These are phyloP conservation scores for Cyphomyrmex costatus DNA, from an alignment of 1,140 invertebrate genomes.

Conservation along the genomic window DNA sequence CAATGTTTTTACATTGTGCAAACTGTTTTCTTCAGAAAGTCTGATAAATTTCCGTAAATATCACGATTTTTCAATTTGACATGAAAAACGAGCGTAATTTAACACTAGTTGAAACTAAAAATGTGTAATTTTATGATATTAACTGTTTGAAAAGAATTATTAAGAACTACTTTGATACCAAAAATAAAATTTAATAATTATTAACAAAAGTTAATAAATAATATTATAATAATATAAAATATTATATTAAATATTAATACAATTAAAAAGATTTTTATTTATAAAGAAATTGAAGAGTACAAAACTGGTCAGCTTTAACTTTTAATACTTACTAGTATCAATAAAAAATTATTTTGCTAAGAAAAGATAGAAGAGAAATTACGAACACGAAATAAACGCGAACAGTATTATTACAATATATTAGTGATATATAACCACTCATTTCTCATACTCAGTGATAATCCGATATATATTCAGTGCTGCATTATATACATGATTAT, in stretches of 20 bases:
- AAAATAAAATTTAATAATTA: slow-evolving; percentile 26
- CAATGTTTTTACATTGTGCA: neutral
- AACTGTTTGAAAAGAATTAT: neutral
- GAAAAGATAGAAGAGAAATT: no score
- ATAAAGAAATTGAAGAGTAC: no score
- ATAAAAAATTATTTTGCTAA: no score
- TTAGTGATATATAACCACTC: no score
- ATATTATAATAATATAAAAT: neutral
- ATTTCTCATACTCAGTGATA: no score
- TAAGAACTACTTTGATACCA: neutral
- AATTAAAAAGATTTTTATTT: neutral
- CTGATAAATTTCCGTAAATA: slow-evolving; percentile 14
- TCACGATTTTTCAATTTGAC: neutral
- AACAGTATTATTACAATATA: no score
- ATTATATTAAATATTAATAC: neutral
- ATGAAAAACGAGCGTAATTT: slow-evolving; percentile 7
- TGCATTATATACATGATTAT: no score
- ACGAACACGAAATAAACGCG: no score
- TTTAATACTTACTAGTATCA: no score
- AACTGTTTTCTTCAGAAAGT: slow-evolving; percentile 12
- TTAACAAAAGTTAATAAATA: neutral
- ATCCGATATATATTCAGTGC: no score
- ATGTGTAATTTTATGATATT: neutral
- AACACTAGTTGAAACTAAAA: neutral
- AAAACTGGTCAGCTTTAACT: no score